Base-by-base conservation (phyloP, 2,113 vertebrate genomes). In the Zonotrichia leucophrys region DNA sequence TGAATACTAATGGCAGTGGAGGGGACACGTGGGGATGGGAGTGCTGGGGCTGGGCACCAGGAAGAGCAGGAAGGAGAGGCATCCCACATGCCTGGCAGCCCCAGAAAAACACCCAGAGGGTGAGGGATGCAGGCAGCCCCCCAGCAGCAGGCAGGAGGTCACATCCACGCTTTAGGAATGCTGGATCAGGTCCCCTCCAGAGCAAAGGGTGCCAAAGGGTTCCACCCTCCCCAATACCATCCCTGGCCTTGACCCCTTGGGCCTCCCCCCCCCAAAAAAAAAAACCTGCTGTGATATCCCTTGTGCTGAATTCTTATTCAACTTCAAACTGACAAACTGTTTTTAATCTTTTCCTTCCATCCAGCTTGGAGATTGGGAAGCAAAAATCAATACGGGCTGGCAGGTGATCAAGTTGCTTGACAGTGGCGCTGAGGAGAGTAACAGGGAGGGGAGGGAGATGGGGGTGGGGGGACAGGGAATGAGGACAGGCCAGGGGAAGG, bases 321-420 rank as follows among this genome's bases (percentile, higher is more conserved):
- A 98, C 98, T 99, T 98, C 98, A 98, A 98, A 99, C 99, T 99
- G 99, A 99, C 99, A 99, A 98, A 98, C 98, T 99, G 99, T 99
- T 99, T 99, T 99, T 99, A 99, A 99, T 99, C 99, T 99, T 99
- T 99, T 98, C 98, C 98, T 98, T 98, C 98, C 98, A 98, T 98
- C 98, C 98, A 98, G 98, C 98, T 98, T 99, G 98, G 98, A 99
- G 99, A 99, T 99, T 99, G 99, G 99, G 99, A 99, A 99, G 98
- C 98, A 99, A 99, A 99, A 99, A 99, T 99, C 99, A 99, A 99
- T 99, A 99, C 96, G 1, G 66, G 98, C 98, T 99, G 99, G 99
- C 99, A 99, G 99, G 98, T 98, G 98, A 99, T 99, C 98, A 99
- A 98, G 99, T 98, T 98, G 98, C 98, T 97, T 97, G 98, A 98